Base-by-base conservation (phyloP, 2,797 vertebrate genomes). In the Phoebastria nigripes region DNA sequence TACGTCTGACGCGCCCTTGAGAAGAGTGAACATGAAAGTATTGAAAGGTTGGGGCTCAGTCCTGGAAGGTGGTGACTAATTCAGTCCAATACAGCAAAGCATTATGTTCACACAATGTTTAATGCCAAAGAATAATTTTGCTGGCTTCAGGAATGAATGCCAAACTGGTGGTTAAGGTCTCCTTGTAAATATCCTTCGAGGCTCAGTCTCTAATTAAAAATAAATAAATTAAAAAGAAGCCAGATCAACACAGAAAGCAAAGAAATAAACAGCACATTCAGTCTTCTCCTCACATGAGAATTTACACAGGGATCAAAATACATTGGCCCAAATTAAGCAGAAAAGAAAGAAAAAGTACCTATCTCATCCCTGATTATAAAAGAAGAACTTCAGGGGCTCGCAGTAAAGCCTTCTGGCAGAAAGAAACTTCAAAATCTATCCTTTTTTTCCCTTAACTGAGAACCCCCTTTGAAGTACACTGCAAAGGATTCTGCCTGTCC, bases 381-480 rank as follows among this genome's bases (percentile, higher is more conserved):
- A 96, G 90, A 87, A 94, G 82, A 96, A 97, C 93, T 97, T 97
- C 94, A 95, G 97, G 96, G 93, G 90, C 90, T 97, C 18, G 0
- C 66, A 15, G 95, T 95, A 95, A 96, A 97, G 97, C 94, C 97
- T 97, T 95, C 97, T 97, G 97, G 96, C 97, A 97, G 95, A 94
- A 95, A 97, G 95, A 96, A 97, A 97, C 97, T 97, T 97, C 97
- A 97, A 97, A 97, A 96, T 97, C 94, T 96, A 87, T 96, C 92
- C 39, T 93, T 96, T 86, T 95, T 95, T 90, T 93, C 67, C 95
- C 76, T 95, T 80, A 93, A 96, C 93, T 92, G 79, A 95, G 95
- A 97, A 87, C 56, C 93, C 80, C 84, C 94, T 97, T 88, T 95
- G 93, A 97, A 96, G 95, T 97, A 47, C 55, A 85, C 88, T 94